Evolutionary conservation across 2,113 vertebrate genomes (phyloP).

Genomic region (Chroicocephalus ridibundus): DNA sequence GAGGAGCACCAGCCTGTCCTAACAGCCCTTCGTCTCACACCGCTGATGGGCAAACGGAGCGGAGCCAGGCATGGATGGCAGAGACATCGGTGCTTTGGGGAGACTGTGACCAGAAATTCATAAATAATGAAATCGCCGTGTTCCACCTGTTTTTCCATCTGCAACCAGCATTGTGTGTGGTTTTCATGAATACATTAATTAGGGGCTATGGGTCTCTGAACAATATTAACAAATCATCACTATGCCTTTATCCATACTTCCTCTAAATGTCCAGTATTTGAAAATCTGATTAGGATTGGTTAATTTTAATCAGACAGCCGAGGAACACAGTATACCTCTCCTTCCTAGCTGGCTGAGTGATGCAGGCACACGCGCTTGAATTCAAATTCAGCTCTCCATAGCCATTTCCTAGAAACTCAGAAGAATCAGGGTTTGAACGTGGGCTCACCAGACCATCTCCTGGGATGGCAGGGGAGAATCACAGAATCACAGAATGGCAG

Average conservation of each 20-base stretch:
- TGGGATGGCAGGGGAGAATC: background rate
- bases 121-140: background rate
- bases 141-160: background rate
- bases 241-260: background rate
- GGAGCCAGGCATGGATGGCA: background rate
- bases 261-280: background rate
- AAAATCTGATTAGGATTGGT: constrained; percentile 38
- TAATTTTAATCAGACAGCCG: background rate
- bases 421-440: background rate
- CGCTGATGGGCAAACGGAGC: accelerated
- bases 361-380: background rate
- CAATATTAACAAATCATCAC: constrained; percentile 10
- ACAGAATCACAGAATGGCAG: too few relatives aligned
- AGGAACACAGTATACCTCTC: background rate
- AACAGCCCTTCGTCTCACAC: background rate
- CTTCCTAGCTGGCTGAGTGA: background rate
- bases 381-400: background rate
- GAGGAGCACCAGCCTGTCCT: background rate
- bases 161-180: background rate
- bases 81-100: background rate
- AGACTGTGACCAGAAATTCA: background rate
- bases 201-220: background rate
- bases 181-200: constrained; percentile 28
- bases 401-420: background rate
- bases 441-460: background rate